These are phyloP conservation scores for Trichoplusia ni DNA, from an alignment of 1,140 invertebrate species.

Conservation along the genomic window DNA sequence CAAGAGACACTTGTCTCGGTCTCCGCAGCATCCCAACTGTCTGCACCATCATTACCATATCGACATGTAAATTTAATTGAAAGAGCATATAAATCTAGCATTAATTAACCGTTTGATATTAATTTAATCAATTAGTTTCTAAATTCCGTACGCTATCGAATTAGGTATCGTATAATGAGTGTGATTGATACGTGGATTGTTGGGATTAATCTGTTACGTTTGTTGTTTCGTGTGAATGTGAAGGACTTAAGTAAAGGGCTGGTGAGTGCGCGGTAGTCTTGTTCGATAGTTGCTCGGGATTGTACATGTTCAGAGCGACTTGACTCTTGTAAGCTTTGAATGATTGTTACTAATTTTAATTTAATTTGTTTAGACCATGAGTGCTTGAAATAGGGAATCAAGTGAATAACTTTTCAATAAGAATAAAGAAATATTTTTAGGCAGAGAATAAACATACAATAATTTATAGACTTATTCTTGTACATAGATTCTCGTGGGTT, in stretches of 20 bases:
- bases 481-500: too few species aligned
- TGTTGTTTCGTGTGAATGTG: conserved; percentile 36
- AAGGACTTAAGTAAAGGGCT: conserved; percentile 49
- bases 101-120: conserved; percentile 2
- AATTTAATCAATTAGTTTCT: conserved; percentile 21
- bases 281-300: background rate
- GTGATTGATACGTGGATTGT: conserved; percentile 38
- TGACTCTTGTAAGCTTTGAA: too few species aligned
- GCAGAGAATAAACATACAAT: too few species aligned
- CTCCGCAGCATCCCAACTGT: background rate
- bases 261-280: conserved; percentile 17
- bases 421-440: too few species aligned
- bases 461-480: too few species aligned
- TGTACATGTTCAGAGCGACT: background rate
- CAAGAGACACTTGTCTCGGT: too few species aligned
- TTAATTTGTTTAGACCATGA: too few species aligned
- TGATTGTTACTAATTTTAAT: too few species aligned
- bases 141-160: conserved; percentile 20
- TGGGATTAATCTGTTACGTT: conserved; percentile 37
- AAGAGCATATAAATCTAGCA: background rate
- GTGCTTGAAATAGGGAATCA: too few species aligned
- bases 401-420: too few species aligned
- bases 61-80: background rate
- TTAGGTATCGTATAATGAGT: conserved; percentile 25
- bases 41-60: background rate